Evolutionary conservation across 2,888 invertebrate genomes (phyloP), one percentile per base, ranked within the genome.

Genomic region (Pyrocoelia pectoralis): DNA sequence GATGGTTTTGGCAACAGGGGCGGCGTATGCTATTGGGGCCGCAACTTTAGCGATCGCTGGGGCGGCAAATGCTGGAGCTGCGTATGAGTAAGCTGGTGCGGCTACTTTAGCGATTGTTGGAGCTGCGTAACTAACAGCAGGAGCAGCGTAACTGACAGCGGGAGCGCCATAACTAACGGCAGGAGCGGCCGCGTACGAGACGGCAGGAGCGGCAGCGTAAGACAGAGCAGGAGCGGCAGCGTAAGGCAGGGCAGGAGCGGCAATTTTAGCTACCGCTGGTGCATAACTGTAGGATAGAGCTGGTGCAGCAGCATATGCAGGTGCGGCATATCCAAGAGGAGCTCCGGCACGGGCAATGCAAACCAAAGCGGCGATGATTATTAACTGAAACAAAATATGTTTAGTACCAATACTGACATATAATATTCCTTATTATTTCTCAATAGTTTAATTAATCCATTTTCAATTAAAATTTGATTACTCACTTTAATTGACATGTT

Each of bases 1-100:
- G 15, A 82, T 79, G 58, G 82, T 76, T 40, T 83, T 82, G 48
- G 81, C 67, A 14, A 71, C 66, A 49, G 73, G 73, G 38, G 72
- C 72, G 51, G 70, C 71, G 54, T 72, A 68, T 5, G 70, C 68
- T 14, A 68, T 65, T 29, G 65, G 59, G 10, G 65, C 65, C 10
- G 72, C 72, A 29, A 71, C 65, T 49, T 69, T 66, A 17, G 72
- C 66, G 9, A 68, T 59, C 17, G 70, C 61, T 19, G 63, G 58
- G 12, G 57, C 67, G 6, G 65, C 50, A 18, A n/a, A 2, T 28
- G 52, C 59, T 18, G 49, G 33, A 5, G 57, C 57, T 2, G 10
- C 33, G n/a, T 33, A 33, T 3, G 33, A 8, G 33, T n/a, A 8
- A 33, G 33, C 33, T 14, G 65, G 56, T 10, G 81, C 80, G 63